Conservation (phyloP, 2,797 vertebrate species). For the Catamblyrhynchus diadema region DNA sequence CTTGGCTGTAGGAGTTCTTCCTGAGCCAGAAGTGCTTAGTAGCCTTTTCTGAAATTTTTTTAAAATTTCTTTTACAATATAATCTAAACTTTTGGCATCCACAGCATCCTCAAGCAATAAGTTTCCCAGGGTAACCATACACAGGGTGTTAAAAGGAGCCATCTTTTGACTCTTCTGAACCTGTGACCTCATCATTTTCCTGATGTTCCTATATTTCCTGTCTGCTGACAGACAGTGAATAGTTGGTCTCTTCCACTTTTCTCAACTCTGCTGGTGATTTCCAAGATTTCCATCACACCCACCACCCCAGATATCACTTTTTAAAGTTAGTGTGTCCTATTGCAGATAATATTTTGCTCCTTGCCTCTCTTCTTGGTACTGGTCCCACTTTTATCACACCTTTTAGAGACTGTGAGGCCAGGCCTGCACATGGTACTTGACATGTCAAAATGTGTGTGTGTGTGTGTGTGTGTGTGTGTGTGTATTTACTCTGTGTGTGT, state of each 20-base stretch:
- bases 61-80: background rate
- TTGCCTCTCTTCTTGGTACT: background rate
- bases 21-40: background rate
- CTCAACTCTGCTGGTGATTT: background rate
- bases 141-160: background rate
- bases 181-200: background rate
- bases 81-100: background rate
- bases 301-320: background rate
- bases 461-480: background rate
- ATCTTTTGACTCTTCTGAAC: background rate
- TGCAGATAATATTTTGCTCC: background rate
- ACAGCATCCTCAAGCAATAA: accelerated
- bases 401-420: background rate
- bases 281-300: background rate
- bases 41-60: background rate
- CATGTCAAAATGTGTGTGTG: background rate
- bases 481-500: background rate
- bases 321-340: background rate
- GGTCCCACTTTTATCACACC: background rate
- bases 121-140: background rate
- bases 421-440: background rate
- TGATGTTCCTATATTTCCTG: background rate
- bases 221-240: background rate
- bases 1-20: background rate
- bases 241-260: background rate